Conservation (phyloP, 1,140 invertebrate species). For the Drosophila azteca region DNA sequence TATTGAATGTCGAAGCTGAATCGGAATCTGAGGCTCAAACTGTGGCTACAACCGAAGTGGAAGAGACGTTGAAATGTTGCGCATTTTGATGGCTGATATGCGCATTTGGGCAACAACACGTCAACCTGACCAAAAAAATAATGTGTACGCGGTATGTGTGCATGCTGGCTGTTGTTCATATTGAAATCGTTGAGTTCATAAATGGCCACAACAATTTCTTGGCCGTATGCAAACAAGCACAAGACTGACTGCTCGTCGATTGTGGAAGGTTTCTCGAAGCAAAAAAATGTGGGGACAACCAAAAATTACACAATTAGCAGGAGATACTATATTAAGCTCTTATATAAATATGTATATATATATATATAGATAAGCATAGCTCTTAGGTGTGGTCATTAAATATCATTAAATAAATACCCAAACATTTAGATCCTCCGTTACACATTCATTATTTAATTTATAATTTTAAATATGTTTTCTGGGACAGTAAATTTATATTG, state of each 20-base stretch:
- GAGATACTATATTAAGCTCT: too few relatives aligned
- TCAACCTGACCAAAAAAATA: constrained; percentile 51
- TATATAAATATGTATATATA: too few relatives aligned
- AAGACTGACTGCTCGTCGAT: constrained; percentile 27
- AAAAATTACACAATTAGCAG: too few relatives aligned
- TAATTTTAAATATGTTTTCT: too few relatives aligned
- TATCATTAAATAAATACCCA: too few relatives aligned
- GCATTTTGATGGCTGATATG: constrained; percentile 77
- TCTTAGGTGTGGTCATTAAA: too few relatives aligned
- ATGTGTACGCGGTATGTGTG: background rate
- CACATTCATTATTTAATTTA: too few relatives aligned
- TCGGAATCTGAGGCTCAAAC: constrained; percentile 2
- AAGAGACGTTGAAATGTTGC: constrained; percentile 68
- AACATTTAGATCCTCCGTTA: too few relatives aligned
- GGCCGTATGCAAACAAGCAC: constrained; percentile 43
- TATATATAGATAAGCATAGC: too few relatives aligned
- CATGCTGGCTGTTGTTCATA: background rate
- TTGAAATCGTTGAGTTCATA: constrained; percentile 33
- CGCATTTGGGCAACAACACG: constrained; percentile 74
- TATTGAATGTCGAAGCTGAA: constrained; percentile 7
- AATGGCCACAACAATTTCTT: constrained; percentile 32
- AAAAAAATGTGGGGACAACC: background rate
- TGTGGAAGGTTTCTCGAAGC: constrained; percentile 22
- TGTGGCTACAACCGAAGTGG: constrained; percentile 5
- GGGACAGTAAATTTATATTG: too few relatives aligned